Conservation (phyloP, 2,797 vertebrate genomes). For the Enteromius fasciolatus region DNA sequence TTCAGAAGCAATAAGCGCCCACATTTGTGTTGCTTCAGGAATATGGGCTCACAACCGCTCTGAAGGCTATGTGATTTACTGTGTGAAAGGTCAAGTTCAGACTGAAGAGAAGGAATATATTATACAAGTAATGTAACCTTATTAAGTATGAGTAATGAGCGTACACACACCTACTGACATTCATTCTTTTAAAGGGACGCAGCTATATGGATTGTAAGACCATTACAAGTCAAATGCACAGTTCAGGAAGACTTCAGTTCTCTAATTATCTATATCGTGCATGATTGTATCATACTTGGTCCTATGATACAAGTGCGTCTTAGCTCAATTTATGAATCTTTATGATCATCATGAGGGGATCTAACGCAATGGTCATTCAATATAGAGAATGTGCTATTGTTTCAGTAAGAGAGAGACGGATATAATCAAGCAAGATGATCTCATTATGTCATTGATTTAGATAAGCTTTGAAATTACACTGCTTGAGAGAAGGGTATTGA, state of each 20-base stretch:
- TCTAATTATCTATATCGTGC: conserved; percentile 11
- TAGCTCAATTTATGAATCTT: neutral
- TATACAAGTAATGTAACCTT: conserved; percentile 42
- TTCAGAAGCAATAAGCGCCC: conserved; percentile 44
- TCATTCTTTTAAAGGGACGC: conserved; percentile 10
- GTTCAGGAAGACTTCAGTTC: conserved; percentile 6
- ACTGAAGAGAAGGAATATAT: conserved; percentile 41
- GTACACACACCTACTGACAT: conserved; percentile 40
- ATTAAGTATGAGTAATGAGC: conserved; percentile 49
- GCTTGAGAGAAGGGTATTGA: conserved; percentile 23
- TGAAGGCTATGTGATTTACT: conserved; percentile 43
- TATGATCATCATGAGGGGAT: neutral
- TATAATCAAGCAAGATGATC: conserved; percentile 38
- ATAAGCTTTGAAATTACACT: conserved; percentile 50
- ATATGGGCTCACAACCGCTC: conserved; percentile 26
- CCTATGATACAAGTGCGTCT: neutral
- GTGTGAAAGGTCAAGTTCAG: conserved; percentile 49
- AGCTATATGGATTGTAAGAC: neutral
- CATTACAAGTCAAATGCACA: conserved; percentile 42
- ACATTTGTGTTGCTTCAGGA: conserved; percentile 39
- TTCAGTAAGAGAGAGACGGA: conserved; percentile 26
- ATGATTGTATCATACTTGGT: neutral
- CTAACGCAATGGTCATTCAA: neutral
- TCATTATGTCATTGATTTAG: conserved; percentile 39
- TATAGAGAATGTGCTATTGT: conserved; percentile 11